Percentiles rank a stretch among this genome's conserved stretches.
These are phyloP conservation scores for Triplophysa bombifrons DNA, from an alignment of 2,797 vertebrate species.

Conservation along the genomic window DNA sequence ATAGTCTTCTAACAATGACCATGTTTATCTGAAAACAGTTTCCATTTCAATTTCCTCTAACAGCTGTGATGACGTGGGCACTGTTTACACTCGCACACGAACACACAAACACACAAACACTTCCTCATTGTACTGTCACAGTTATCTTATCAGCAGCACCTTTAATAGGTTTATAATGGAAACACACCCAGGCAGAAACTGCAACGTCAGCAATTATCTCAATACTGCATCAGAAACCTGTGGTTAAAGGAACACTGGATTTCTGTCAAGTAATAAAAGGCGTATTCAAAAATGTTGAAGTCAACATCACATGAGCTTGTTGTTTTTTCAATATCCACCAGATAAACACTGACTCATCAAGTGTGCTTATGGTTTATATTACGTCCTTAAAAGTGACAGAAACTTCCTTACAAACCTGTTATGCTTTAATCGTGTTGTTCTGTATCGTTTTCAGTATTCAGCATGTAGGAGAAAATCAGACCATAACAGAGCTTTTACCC, in stretches of 20 bases:
- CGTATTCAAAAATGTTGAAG: too few relatives aligned
- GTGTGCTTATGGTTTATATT: not conserved
- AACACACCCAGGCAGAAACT: not conserved
- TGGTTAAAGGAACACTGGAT: too few relatives aligned
- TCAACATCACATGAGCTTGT: too few relatives aligned
- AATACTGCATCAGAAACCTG: not conserved
- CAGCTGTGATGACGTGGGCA: not conserved
- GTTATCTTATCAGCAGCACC: not conserved
- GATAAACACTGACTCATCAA: not conserved
- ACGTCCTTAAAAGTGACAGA: constrained; percentile 31
- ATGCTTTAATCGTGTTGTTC: constrained; percentile 29
- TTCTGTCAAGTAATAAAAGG: too few relatives aligned
- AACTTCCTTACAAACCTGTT: constrained; percentile 16
- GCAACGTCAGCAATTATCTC: not conserved
- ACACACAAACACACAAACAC: not conserved
- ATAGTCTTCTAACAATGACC: not conserved
- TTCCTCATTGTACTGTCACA: not conserved
- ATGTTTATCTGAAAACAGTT: not conserved
- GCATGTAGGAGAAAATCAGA: constrained; percentile 24
- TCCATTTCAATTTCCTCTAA: not conserved
- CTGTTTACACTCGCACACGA: not conserved
- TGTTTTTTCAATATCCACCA: not conserved
- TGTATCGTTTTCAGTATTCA: constrained; percentile 22
- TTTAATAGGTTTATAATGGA: not conserved
- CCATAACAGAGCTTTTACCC: not conserved